These are phyloP conservation scores for Otus sunia DNA, from an alignment of 2,113 vertebrate genomes.

Conservation along the genomic window DNA sequence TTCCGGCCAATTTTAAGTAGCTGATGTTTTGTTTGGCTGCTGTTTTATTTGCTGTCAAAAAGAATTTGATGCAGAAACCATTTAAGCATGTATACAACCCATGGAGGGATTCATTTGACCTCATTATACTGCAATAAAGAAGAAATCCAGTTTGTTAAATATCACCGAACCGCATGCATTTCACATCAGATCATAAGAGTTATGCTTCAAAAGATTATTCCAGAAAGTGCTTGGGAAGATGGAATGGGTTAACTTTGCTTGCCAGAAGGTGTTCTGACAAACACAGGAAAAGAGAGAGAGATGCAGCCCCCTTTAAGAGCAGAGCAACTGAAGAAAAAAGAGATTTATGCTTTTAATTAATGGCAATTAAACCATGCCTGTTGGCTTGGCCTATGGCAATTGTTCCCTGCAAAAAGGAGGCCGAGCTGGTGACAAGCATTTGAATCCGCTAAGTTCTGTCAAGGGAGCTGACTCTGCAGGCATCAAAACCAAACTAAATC, in stretches of 20 bases:
- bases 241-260: slow-evolving; percentile 86
- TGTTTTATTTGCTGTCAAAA: slow-evolving; percentile 97
- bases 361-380: slow-evolving; percentile 99
- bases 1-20: slow-evolving; percentile 84
- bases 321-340: slow-evolving; percentile 97
- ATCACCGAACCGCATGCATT: slow-evolving; percentile 91
- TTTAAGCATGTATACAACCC: slow-evolving; percentile 95
- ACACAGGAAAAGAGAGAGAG: slow-evolving; percentile 86
- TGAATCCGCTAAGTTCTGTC: slow-evolving; percentile 99
- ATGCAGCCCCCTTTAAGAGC: slow-evolving; percentile 97
- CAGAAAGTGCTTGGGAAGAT: slow-evolving; percentile 83
- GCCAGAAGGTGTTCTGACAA: slow-evolving; percentile 99
- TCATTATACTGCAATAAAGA: slow-evolving; percentile 99
- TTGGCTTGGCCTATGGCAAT: slow-evolving; percentile 99
- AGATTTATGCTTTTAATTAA: slow-evolving; percentile 99
- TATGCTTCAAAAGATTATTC: slow-evolving; percentile 92
- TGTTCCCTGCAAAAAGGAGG: slow-evolving; percentile 98
- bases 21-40: slow-evolving; percentile 89
- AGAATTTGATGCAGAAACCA: slow-evolving; percentile 92
- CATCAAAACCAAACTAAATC: slow-evolving; percentile 99
- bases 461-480: slow-evolving; percentile 99
- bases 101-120: slow-evolving; percentile 98
- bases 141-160: slow-evolving; percentile 99
- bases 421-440: slow-evolving; percentile 99
- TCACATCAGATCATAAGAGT: slow-evolving; percentile 91